These are phyloP conservation scores for Akabosia matsudoensis DNA, from an alignment of 1,140 invertebrate species.

Conservation along the genomic window DNA sequence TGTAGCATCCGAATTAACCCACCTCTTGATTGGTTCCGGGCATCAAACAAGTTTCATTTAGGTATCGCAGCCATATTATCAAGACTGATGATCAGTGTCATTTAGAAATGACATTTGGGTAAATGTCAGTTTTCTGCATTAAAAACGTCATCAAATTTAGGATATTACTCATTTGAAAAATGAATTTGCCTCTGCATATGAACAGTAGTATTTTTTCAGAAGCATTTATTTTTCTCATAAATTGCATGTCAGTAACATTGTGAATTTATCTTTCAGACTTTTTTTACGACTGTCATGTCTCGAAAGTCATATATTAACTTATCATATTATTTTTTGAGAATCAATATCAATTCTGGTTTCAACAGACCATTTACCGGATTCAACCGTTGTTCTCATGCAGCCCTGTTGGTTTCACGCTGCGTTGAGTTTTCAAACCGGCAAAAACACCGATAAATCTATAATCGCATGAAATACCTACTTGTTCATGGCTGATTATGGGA, in stretches of 20 bases:
- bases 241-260: not conserved
- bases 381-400: not conserved
- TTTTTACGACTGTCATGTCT: too few species aligned
- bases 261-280: too few species aligned
- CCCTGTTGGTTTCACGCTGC: not conserved
- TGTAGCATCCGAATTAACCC: too few species aligned
- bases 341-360: too few species aligned
- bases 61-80: too few species aligned
- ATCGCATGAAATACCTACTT: not conserved
- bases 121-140: not conserved
- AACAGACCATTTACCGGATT: too few species aligned
- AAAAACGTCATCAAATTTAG: too few species aligned
- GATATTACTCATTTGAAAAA: too few species aligned
- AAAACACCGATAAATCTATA: not conserved
- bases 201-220: not conserved
- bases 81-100: not conserved
- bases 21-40: too few species aligned
- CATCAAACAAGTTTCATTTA: too few species aligned
- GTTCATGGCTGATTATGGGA: not conserved
- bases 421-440: not conserved
- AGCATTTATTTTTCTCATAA: not conserved
- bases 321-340: too few species aligned
- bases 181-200: not conserved
- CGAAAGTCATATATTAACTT: too few species aligned
- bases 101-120: not conserved